Base-by-base conservation (phyloP, 2,888 invertebrate species). In the Sericinus montela region DNA sequence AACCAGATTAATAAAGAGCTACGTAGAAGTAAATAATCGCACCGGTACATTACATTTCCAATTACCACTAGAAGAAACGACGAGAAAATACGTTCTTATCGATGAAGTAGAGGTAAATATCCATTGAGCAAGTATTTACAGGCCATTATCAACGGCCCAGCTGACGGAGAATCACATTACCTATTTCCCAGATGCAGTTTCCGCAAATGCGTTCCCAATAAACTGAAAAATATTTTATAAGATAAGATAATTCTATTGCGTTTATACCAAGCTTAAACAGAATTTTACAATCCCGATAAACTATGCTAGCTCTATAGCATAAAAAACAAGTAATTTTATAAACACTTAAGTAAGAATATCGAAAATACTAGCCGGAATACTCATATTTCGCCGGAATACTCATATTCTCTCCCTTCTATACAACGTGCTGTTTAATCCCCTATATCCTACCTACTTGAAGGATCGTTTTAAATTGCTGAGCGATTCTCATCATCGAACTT, bases 111-210 rank as follows among this genome's bases (percentile, higher is more conserved):
- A 34, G 40, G 46, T 40, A 46, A 46, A 46, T 40, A 40, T 28
- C 40, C 46, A 46, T 25, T 28, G 40, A 40, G 46, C 42, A 37
- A 48, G 48, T 37, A 48, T 42, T 48, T 42, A 48, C 48, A 37
- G 42, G 37, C 42, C 48, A 48, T 48, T 48, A 48, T 42, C 23
- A 30, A 30, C 32, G 40, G 39, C 48, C 19, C 48, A 48, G 48
- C 48, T 48, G 48, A 37, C 42, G 30, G 36, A 16, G 48, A 48
- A 48, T 48, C 48, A 48, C 42, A 37, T 48, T 48, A 48, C 48
- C 37, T 36, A 47, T 40, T 47, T 41, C 35, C 35, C 29, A 28
- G 36, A 41, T 41, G 41, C 41, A 47, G 34, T 46, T 47, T 19
- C 35, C 41, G 35, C 41, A 41, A 36, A 47, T 41, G 40, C 47